Evolutionary conservation across 1,140 invertebrate species (phyloP).

Genomic region (Trichogramma pretiosum): DNA sequence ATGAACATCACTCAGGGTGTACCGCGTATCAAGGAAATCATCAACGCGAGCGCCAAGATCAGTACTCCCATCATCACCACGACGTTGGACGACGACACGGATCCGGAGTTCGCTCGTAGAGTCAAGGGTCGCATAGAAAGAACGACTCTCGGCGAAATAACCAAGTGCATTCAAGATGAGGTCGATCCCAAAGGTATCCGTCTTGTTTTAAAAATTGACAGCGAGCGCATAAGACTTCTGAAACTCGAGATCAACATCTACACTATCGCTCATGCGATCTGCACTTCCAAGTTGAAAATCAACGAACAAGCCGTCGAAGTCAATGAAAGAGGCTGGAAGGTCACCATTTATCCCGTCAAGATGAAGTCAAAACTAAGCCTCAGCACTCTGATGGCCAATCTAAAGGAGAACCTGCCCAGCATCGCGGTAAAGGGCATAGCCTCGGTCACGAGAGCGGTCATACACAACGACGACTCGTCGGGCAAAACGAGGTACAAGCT

Average conservation of each 20-base stretch:
- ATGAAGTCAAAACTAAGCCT: conserved; percentile 54
- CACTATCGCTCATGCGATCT: conserved; percentile 64
- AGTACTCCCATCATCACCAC: conserved; percentile 96
- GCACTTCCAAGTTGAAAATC: conserved; percentile 64
- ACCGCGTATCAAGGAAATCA: conserved; percentile 95
- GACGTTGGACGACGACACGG: conserved; percentile 59
- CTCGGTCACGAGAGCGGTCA: conserved; percentile 85
- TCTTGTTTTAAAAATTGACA: conserved; percentile 75
- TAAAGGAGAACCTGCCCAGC: conserved; percentile 69
- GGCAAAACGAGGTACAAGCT: conserved; percentile 69
- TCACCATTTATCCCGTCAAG: too few species aligned
- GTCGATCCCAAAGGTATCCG: conserved; percentile 81
- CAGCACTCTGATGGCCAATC: conserved; percentile 69
- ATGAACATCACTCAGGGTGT: conserved; percentile 99
- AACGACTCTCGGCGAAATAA: conserved; percentile 79
- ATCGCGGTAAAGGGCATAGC: conserved; percentile 86
- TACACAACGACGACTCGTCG: conserved; percentile 73
- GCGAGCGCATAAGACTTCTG: conserved; percentile 77
- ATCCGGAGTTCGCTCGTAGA: conserved; percentile 75
- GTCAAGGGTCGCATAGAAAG: conserved; percentile 92
- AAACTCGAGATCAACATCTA: conserved; percentile 70
- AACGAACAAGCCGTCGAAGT: conserved; percentile 58
- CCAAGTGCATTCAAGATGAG: conserved; percentile 88
- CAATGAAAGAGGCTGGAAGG: conserved; percentile 56
- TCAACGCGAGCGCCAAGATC: conserved; percentile 90